A percentile compares a stretch with the other conserved stretches of the same genome.
phyloP scores from a whole-genome alignment of 2,888 invertebrate species.

The Esperia sulphurella region DNA sequence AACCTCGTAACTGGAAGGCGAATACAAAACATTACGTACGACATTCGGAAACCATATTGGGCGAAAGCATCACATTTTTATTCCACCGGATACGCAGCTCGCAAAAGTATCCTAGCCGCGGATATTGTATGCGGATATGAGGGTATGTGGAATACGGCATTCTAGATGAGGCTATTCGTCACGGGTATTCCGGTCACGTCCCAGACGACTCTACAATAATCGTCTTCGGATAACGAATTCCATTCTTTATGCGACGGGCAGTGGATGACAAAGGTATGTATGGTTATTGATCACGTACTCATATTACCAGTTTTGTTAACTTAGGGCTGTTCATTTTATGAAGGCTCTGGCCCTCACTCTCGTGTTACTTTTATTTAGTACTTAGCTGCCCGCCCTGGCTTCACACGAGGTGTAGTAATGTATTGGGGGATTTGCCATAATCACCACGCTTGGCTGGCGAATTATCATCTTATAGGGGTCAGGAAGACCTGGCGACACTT shows the following conservation, averaged over 20 bases:
- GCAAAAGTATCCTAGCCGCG: slow-evolving; percentile 3
- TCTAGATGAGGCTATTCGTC: slow-evolving; percentile 11
- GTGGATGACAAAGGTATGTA: background rate
- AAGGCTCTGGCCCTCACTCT: no score
- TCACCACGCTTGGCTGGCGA: no score
- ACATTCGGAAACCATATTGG: background rate
- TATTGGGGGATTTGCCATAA: no score
- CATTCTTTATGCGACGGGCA: slow-evolving; percentile 24
- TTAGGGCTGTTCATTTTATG: no score
- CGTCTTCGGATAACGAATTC: slow-evolving; percentile 41
- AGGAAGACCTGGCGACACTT: no score
- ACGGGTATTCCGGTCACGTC: slow-evolving; percentile 43
- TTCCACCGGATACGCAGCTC: background rate
- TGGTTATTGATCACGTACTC: background rate
- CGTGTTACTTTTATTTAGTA: no score
- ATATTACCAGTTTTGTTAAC: no score
- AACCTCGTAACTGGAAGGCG: no score
- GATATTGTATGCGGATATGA: slow-evolving; percentile 22
- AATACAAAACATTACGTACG: no score
- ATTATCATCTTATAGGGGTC: no score
- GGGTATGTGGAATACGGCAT: slow-evolving; percentile 16
- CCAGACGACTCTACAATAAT: slow-evolving; percentile 36
- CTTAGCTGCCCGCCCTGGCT: no score
- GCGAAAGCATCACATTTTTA: background rate
- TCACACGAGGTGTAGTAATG: no score